These are phyloP conservation scores for Trichogramma evanescens DNA, from an alignment of 2,888 invertebrate species.

Conservation along the genomic window DNA sequence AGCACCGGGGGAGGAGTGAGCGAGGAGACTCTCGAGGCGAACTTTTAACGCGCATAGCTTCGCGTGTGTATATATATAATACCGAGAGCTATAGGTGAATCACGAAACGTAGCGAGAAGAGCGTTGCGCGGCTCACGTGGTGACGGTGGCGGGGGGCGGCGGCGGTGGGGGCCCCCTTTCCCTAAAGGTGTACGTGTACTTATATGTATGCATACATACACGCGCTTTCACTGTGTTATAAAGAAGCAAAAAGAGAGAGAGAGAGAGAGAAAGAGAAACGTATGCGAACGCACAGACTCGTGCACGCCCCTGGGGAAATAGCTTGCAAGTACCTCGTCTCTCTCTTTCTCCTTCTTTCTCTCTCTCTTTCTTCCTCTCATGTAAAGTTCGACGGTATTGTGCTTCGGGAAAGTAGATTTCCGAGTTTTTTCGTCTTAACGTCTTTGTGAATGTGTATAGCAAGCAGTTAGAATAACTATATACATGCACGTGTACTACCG, in stretches of 20 bases:
- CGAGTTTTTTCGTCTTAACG: slow-evolving; percentile 13
- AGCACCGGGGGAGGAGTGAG: slow-evolving; percentile 11
- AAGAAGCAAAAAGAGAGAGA: not conserved
- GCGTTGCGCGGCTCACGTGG: slow-evolving; percentile 2
- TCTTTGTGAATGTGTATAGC: too few species aligned
- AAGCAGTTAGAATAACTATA: too few species aligned
- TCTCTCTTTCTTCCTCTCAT: slow-evolving; percentile 7
- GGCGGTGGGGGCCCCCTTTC: not conserved
- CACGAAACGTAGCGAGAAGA: slow-evolving; percentile 10
- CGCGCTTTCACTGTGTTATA: too few species aligned
- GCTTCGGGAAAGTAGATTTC: slow-evolving; percentile 18
- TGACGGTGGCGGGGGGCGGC: not conserved
- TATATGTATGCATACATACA: too few species aligned
- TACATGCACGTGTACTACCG: too few species aligned
- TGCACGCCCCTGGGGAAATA: slow-evolving; percentile 16
- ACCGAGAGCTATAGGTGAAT: slow-evolving; percentile 8
- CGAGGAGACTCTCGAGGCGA: slow-evolving; percentile 7
- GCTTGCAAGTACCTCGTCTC: slow-evolving; percentile 13
- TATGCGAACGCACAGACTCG: not conserved
- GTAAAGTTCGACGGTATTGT: slow-evolving; percentile 22
- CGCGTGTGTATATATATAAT: slow-evolving; percentile 13
- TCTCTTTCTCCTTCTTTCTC: too few species aligned
- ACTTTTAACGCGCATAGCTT: slow-evolving; percentile 13
- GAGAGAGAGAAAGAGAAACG: slow-evolving; percentile 1
- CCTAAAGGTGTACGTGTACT: too few species aligned